These are phyloP conservation scores for Dysdera silvatica DNA, from an alignment of 1,140 invertebrate genomes.

Conservation along the genomic window DNA sequence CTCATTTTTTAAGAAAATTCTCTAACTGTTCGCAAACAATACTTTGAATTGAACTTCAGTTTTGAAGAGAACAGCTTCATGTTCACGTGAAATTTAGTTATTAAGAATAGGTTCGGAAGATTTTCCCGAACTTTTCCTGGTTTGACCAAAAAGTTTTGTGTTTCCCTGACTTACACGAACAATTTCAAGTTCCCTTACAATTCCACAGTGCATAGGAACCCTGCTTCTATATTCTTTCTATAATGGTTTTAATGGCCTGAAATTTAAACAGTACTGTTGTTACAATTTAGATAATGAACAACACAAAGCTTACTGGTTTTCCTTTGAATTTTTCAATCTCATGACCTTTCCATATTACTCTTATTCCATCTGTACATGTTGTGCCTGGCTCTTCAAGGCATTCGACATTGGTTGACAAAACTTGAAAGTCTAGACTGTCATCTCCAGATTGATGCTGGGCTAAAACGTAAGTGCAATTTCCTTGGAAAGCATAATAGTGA, in stretches of 20 bases:
- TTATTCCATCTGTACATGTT: slow-evolving; percentile 55
- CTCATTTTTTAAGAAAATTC: too few species aligned
- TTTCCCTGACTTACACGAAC: too few species aligned
- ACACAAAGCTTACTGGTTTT: slow-evolving; percentile 21
- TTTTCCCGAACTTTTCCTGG: too few species aligned
- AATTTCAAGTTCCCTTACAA: too few species aligned
- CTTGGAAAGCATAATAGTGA: slow-evolving; percentile 59
- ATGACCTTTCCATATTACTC: slow-evolving; percentile 57
- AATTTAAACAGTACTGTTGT: neutral
- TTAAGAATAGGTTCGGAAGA: too few species aligned
- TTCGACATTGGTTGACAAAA: slow-evolving; percentile 55
- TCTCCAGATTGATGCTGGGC: slow-evolving; percentile 52
- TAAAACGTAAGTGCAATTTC: slow-evolving; percentile 70
- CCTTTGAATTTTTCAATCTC: slow-evolving; percentile 46
- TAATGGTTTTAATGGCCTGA: neutral
- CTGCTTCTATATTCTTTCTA: too few species aligned
- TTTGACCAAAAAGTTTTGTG: too few species aligned
- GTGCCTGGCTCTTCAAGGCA: slow-evolving; percentile 49
- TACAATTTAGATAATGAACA: neutral
- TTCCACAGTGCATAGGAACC: too few species aligned
- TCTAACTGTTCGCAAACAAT: too few species aligned
- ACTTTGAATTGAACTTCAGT: too few species aligned
- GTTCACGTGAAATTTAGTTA: too few species aligned
- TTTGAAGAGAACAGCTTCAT: too few species aligned
- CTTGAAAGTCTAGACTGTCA: slow-evolving; percentile 39